A percentile compares a stretch with the other conserved stretches of the same genome.
Evolutionary conservation across 2,797 vertebrate species (phyloP).

Genomic region (Odontamblyopus rebecca): DNA sequence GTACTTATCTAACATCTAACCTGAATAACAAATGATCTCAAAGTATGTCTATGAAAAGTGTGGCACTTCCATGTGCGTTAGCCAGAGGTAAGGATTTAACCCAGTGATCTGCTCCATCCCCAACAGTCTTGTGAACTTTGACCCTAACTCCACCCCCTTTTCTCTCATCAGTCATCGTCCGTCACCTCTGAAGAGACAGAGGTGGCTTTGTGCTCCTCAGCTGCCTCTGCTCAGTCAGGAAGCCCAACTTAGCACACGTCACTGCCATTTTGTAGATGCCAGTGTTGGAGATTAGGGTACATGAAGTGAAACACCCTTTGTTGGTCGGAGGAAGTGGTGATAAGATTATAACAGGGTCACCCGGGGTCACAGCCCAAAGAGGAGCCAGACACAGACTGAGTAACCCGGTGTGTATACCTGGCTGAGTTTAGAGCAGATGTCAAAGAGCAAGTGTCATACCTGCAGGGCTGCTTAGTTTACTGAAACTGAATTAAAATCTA

Average conservation of each 20-base stretch:
- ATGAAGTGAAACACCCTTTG: constrained; percentile 51
- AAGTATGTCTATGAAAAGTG: constrained; percentile 4
- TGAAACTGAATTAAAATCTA: background rate
- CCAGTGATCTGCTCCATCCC: constrained; percentile 30
- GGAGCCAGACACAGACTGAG: constrained; percentile 7
- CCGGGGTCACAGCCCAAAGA: constrained; percentile 11
- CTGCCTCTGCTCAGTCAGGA: constrained; percentile 52
- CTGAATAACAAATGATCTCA: constrained; percentile 17
- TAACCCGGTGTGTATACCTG: background rate
- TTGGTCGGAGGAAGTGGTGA: constrained; percentile 45
- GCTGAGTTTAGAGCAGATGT: background rate
- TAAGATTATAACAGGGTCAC: constrained; percentile 43
- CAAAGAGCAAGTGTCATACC: background rate
- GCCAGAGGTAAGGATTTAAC: constrained; percentile 31
- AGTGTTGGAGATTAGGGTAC: constrained; percentile 53
- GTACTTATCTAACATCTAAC: constrained; percentile 11
- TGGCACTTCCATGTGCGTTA: constrained; percentile 2
- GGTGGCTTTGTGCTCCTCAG: constrained; percentile 67
- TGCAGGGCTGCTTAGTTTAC: background rate
- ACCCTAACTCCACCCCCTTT: constrained; percentile 44
- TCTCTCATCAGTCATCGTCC: constrained; percentile 70
- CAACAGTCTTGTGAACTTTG: constrained; percentile 48
- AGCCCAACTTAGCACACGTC: constrained; percentile 39
- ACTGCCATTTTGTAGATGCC: constrained; percentile 48
- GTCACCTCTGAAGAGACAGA: constrained; percentile 59